Evolutionary conservation across 2,888 invertebrate species (phyloP), one percentile per base, ranked within the genome.

Genomic region (Lasioglossum oenotherae): DNA sequence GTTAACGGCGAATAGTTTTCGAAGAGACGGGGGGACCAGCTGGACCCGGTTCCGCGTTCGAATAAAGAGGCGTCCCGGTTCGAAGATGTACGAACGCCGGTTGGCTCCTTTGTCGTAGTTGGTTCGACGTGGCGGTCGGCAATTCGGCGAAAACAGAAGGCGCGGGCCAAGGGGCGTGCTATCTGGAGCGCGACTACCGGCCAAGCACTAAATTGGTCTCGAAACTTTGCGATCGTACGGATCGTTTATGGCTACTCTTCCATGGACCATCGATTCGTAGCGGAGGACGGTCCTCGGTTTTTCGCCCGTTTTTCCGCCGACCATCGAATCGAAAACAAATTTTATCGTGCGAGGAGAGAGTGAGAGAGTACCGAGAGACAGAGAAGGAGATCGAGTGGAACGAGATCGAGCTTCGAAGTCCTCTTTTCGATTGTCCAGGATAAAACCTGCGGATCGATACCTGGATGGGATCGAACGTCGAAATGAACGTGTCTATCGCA

Each of bases 121-220:
- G 27, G 16, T 16, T 2, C 27, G n/a, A 27, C 64, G 64, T 64
- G 64, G 64, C 53, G 53, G 53, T 64, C 60, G 60, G 27, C 64
- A 31, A 64, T 57, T 46, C 49, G 67, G 44, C 44, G 77, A 57
- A 73, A 76, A 76, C 31, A 27, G 74, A 46, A 75, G 71, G 69
- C 69, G 23, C 74, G 41, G 41, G 73, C 35, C 69, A 81, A 78
- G 77, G 81, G 81, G 38, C 71, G 80, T 82, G 87, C 78, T 89
- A 91, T 90, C 83, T 84, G 82, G 86, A 88, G 88, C 89, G 88
- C 73, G 84, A 91, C 86, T 86, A 78, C 81, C 46, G 72, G 44
- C 86, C 75, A 69, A 81, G 85, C 88, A 86, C 86, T 87, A 88
- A 92, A 92, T 92, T 92, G 90, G 80, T 90, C 89, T 88, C 85